Conservation (phyloP, 1,140 invertebrate genomes). For the Ooceraea biroi region DNA sequence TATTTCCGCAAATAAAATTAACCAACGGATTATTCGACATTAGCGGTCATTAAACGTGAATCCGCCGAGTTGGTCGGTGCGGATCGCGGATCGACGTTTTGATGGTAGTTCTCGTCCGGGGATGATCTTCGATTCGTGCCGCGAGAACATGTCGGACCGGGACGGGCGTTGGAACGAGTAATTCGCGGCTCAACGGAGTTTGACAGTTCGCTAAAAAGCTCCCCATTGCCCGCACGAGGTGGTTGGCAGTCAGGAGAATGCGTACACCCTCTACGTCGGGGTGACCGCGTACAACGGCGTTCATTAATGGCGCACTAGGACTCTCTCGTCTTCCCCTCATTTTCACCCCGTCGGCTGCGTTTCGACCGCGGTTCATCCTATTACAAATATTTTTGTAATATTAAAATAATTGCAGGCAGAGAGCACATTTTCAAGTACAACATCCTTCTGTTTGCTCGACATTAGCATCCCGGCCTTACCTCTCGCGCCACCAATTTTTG, state of each 20-base stretch:
- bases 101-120: slow-evolving; percentile 54
- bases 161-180: slow-evolving; percentile 69
- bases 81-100: slow-evolving; percentile 67
- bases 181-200: slow-evolving; percentile 74
- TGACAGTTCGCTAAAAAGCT: slow-evolving; percentile 77
- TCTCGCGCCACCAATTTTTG: background rate
- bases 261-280: slow-evolving; percentile 30
- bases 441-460: background rate
- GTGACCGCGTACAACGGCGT: slow-evolving; percentile 9
- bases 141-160: slow-evolving; percentile 53
- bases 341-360: too few species aligned
- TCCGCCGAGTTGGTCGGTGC: slow-evolving; percentile 21
- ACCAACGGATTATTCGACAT: slow-evolving; percentile 24
- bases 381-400: slow-evolving; percentile 18
- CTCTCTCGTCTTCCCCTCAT: background rate
- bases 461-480: background rate
- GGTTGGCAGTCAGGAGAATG: slow-evolving; percentile 71
- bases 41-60: background rate
- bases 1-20: slow-evolving; percentile 20
- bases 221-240: slow-evolving; percentile 58
- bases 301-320: slow-evolving; percentile 24
- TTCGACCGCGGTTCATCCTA: background rate
- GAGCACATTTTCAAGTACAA: background rate
- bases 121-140: slow-evolving; percentile 68
- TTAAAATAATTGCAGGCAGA: slow-evolving; percentile 26